These are phyloP conservation scores for Tetramorium bicarinatum DNA, from an alignment of 2,888 invertebrate species.

Conservation along the genomic window DNA sequence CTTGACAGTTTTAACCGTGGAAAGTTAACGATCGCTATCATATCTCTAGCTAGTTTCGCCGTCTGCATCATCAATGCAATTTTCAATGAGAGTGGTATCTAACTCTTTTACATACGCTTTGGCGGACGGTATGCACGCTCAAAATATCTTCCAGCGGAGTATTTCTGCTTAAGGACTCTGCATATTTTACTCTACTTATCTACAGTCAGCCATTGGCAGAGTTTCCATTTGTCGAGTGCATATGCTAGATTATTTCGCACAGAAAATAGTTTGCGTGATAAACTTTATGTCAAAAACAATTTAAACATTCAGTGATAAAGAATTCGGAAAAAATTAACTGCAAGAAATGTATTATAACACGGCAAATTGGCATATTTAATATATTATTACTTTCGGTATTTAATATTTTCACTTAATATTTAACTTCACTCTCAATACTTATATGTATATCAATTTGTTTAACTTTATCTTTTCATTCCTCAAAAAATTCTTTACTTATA, in stretches of 20 bases:
- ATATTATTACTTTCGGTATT: not conserved
- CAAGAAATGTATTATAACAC: not conserved
- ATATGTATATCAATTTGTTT: not conserved
- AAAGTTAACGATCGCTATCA: conserved; percentile 36
- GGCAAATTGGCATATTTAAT: not conserved
- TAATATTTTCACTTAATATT: not conserved
- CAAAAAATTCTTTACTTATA: not conserved
- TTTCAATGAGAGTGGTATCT: conserved; percentile 46
- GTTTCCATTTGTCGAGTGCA: conserved; percentile 45
- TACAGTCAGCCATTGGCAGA: conserved; percentile 26
- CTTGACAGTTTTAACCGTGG: conserved; percentile 2
- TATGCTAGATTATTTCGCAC: not conserved
- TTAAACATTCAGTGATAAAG: not conserved
- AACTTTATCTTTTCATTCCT: not conserved
- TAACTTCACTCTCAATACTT: not conserved
- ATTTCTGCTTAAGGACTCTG: conserved; percentile 28
- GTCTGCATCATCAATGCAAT: conserved; percentile 45
- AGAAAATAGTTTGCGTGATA: not conserved
- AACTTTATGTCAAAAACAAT: conserved; percentile 25
- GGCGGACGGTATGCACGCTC: not conserved
- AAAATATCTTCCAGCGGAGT: conserved; percentile 30
- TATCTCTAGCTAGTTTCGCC: conserved; percentile 16
- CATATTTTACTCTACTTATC: conserved; percentile 47
- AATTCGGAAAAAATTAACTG: not conserved
- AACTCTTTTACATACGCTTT: conserved; percentile 41